Base-by-base conservation (phyloP, 1,140 invertebrate species). In the Dufourea novaeangliae region DNA sequence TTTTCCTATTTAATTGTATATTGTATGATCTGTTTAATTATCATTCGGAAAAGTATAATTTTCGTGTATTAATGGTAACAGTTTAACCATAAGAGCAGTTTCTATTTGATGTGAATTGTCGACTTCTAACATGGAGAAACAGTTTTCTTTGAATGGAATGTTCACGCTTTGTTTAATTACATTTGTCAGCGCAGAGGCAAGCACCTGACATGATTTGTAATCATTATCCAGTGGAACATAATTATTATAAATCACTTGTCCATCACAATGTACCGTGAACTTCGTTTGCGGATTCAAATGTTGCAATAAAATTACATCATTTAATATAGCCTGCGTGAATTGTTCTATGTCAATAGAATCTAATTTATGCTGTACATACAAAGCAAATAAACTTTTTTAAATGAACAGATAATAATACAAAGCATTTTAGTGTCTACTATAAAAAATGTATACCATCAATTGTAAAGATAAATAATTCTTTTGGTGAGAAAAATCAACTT, bases 161-260 rank as follows among this genome's bases (percentile, higher is more conserved):
- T 89, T 82, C 25, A 66, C 32, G 79, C 88, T 91, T 14, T 88
- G 83, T 34, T 72, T 69, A n/a, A 92, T 50, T 20, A 92, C 71
- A 7, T 67, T 62, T 25, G 70, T 70, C 39, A 90, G 72, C 7
- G 88, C 71, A 17, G 56, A 62, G 14, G 82, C 88, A 44, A 91
- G 63, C 8, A 88, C 62, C 52, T 79, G 68, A 79, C 90, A 90
- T 2, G 76, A 70, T 44, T 76, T 76, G 0, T 75, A 76, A 44
- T 86, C 72, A 4, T 88, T 41, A 20, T 88, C 81, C 20, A 83
- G 22, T 34, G 62, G n/a, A 1, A 78, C 63, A 5, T 63, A 62
- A 75, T 86, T 86, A 41, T 73, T 77, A 10, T 82, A 83, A 22
- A 86, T n/a, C 1, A 80, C 50, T 46, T 71, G 27, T 17, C 57